These are phyloP conservation scores for Ariolimax columbianus DNA, from an alignment of 2,888 invertebrate species.

Conservation along the genomic window DNA sequence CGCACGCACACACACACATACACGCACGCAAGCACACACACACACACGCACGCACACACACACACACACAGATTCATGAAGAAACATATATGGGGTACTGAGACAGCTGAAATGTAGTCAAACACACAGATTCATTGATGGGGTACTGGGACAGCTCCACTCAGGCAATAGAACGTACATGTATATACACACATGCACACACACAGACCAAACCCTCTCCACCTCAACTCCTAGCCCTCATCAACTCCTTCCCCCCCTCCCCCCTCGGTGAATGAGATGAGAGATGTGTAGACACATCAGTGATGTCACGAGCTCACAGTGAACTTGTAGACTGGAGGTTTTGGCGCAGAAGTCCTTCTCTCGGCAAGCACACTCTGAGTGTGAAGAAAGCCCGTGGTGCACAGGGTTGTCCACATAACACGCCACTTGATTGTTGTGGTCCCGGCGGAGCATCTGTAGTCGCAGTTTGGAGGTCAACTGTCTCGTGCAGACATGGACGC, in stretches of 20 bases:
- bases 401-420: not conserved
- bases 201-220: too few species aligned
- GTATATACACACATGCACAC: not conserved
- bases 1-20: not conserved
- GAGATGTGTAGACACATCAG: too few species aligned
- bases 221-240: too few species aligned
- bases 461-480: not conserved
- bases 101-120: too few species aligned
- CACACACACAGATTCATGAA: not conserved
- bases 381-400: not conserved
- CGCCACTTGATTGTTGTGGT: not conserved
- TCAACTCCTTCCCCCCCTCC: too few species aligned
- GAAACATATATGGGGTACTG: too few species aligned
- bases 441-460: not conserved
- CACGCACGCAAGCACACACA: not conserved
- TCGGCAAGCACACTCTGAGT: not conserved
- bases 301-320: slow-evolving; percentile 5
- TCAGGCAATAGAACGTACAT: too few species aligned
- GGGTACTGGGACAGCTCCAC: too few species aligned
- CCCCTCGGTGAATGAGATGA: too few species aligned
- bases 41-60: not conserved
- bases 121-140: too few species aligned
- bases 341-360: not conserved
- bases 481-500: not conserved
- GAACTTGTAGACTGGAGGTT: not conserved